Base-by-base conservation (phyloP, 2,113 vertebrate species). In the Pteruthius melanotis region DNA sequence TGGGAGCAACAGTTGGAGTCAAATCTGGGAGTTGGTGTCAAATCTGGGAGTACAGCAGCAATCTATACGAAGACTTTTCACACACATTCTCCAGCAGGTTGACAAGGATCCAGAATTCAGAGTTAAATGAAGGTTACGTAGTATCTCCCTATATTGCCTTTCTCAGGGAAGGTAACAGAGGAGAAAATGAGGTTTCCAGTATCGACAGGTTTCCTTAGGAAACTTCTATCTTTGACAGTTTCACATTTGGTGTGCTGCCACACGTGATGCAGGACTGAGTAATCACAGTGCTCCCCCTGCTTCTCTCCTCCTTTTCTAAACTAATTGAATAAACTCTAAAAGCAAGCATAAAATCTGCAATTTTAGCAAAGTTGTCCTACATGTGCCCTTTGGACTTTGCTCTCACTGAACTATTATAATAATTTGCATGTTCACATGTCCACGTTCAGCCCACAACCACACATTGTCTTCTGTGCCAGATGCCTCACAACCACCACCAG, bases 71-170 rank as follows among this genome's bases (percentile, higher is more conserved):
- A 80, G 35, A 37, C 12, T 23, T 13, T 10, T 4, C 40, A 40
- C 9, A 13, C 8, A 42, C n/a, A 13, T 56, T 30, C n/a, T 75
- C 30, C 60, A 74, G 27, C 17, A 44, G 3, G 7, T 42, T 65
- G n/a, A n/a, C 33, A 59, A 19, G n/a, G 26, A 77, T 31, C 53
- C 17, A 42, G 7, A 11, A 23, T 5, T 47, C 44, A 19, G 42
- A 74, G 31, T 4, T 61, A 39, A 59, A 23, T 0, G 0, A 11
- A 26, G 42, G 15, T 70, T 92, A 35, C 5, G 1, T 22, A 45
- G 33, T 44, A 70, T 26, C 50, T 61, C 11, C 19, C n/a, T 59
- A 83, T 37, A 79, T 49, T 80, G 35, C 47, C 15, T 64, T 56
- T 35, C 69, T 50, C 0, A 0, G 19, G 49, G 42, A 85, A 39